Evolutionary conservation across 2,797 vertebrate species (phyloP).

Genomic region (Pygocentrus nattereri): DNA sequence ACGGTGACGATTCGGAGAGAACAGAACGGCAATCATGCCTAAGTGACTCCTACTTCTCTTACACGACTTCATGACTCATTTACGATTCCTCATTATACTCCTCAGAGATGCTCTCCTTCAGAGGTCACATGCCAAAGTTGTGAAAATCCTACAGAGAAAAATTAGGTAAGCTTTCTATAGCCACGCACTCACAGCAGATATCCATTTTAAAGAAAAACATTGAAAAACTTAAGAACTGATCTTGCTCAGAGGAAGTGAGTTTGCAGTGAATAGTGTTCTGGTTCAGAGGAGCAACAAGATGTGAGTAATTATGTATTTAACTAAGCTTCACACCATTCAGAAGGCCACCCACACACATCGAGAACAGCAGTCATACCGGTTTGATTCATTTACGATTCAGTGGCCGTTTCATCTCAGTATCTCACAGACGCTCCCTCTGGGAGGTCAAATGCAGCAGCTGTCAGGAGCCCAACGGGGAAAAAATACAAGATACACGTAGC

Average conservation of each 20-base stretch:
- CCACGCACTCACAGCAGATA: neutral
- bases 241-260: neutral
- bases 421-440: conserved; percentile 29
- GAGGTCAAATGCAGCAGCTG: conserved; percentile 42
- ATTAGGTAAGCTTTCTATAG: neutral
- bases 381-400: conserved; percentile 13
- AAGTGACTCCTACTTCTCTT: conserved; percentile 27
- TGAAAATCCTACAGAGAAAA: neutral
- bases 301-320: conserved; percentile 1
- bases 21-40: conserved; percentile 29
- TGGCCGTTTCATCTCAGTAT: conserved; percentile 23
- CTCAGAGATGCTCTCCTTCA: neutral
- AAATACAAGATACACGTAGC: conserved; percentile 23
- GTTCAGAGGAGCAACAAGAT: neutral
- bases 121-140: neutral
- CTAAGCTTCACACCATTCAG: neutral
- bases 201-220: neutral
- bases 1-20: conserved; percentile 40
- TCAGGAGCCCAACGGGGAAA: conserved; percentile 30
- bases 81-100: conserved; percentile 4
- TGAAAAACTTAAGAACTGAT: neutral
- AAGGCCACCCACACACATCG: neutral
- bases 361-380: neutral
- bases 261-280: neutral
- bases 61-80: neutral